Base-by-base conservation (phyloP, 1,140 invertebrate species). In the Aphelinus certus region DNA sequence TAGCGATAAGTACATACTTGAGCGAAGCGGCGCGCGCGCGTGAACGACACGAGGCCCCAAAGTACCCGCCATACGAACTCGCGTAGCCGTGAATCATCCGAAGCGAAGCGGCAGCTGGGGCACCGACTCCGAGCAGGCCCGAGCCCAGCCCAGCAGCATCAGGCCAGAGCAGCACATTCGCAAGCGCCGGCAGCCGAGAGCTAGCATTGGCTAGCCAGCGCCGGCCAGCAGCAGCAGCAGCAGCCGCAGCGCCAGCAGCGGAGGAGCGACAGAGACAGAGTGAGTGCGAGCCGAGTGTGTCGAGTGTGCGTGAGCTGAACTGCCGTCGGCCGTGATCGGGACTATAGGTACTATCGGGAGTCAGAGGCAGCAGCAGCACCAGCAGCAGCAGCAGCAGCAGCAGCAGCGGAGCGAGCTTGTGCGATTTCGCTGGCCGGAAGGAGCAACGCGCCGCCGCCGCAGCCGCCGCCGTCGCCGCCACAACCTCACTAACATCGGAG, bases 331-430 rank as follows among this genome's bases (percentile, higher is more conserved):
- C 26, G 26, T 26, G 26, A 26, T 26, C 26, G 26, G 26, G 26
- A 26, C 26, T 26, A 26, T 26, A 26, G 26, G 26, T 26, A 26
- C 26, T 26, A 26, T 26, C 26, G 63, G 56, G 65, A 71, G 47
- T 56, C 70, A 53, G 71, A 51, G 58, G 51, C 51, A 42, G 62
- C 51, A 73, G 63, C 60, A 62, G 60, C 6, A 4, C 42, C 10
- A 65, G 61, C 45, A 68, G 64, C 55, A 61, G 49, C 53, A 26
- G 51, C 60, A 45, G 55, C 45, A 6, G 42, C 55, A 43, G 7
- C 62, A 74, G 67, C 2, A 49, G 73, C 45, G 53, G 72, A 75
- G 45, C 56, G 77, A 80, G 63, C 56, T 78, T 77, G 51, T 62
- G 65, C 73, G 71, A 68, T 74, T 74, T 67, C 63, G 26, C 65